phyloP scores from a whole-genome alignment of 1,140 invertebrate species.

The Drosophila hydei region DNA sequence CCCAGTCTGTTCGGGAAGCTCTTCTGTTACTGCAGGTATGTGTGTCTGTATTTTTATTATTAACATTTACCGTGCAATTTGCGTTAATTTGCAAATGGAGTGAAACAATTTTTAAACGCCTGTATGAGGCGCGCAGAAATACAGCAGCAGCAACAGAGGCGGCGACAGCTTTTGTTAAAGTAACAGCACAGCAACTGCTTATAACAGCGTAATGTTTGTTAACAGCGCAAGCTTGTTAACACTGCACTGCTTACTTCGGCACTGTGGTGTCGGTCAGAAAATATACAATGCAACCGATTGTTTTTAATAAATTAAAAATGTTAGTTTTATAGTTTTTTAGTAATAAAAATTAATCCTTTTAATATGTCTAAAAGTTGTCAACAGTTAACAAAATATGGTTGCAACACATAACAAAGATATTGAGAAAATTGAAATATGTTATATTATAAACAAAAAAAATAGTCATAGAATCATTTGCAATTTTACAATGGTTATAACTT shows the following conservation, averaged over 20 bases:
- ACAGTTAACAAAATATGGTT: neutral
- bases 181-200: constrained; percentile 10
- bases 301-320: neutral
- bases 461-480: too few species aligned
- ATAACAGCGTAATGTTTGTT: constrained; percentile 13
- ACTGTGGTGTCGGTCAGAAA: constrained; percentile 10
- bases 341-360: too few species aligned
- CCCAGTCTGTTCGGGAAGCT: neutral
- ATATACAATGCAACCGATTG: neutral
- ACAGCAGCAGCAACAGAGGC: neutral
- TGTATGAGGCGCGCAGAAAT: constrained; percentile 49
- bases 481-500: too few species aligned
- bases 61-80: constrained; percentile 40
- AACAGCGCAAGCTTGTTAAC: constrained; percentile 41
- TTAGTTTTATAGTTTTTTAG: neutral
- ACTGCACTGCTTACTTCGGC: constrained; percentile 22
- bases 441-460: neutral
- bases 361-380: neutral
- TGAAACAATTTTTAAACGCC: constrained; percentile 52
- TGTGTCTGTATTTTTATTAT: constrained; percentile 9
- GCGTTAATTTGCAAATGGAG: constrained; percentile 46
- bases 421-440: neutral
- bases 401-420: neutral
- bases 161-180: neutral
- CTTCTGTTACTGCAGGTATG: neutral